Conservation (phyloP, 1,140 invertebrate species). For the Oncopodura yosiiana region DNA sequence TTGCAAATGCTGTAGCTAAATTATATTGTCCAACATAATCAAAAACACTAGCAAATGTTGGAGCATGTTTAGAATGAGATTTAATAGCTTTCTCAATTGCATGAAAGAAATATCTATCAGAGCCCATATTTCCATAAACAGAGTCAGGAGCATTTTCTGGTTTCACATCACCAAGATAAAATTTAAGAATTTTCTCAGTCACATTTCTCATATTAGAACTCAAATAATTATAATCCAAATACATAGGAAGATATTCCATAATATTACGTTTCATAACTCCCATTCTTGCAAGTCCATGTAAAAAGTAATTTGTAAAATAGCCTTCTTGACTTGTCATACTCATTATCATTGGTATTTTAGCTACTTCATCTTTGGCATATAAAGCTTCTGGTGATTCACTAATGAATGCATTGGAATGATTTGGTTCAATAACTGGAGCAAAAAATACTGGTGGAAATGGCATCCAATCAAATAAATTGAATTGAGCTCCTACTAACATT, state of each 20-base stretch:
- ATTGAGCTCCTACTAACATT: constrained; percentile 18
- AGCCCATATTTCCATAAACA: constrained; percentile 5
- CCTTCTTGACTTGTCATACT: constrained; percentile 7
- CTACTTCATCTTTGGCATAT: constrained; percentile 2
- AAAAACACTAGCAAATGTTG: constrained; percentile 18
- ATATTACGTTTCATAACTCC: constrained; percentile 7
- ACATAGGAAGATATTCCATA: constrained; percentile 9
- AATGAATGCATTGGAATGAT: constrained; percentile 20
- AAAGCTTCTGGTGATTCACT: constrained; percentile 6
- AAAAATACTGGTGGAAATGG: constrained; percentile 18
- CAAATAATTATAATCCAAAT: constrained; percentile 22
- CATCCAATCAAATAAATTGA: constrained; percentile 6
- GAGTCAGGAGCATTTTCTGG: constrained; percentile 1
- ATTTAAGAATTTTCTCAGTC: constrained; percentile 18
- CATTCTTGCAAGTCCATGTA: constrained; percentile 13
- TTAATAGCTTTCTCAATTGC: constrained; percentile 15
- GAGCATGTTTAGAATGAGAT: constrained; percentile 17
- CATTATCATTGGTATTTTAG: constrained; percentile 6
- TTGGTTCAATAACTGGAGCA: constrained; percentile 25
- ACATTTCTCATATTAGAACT: neutral
- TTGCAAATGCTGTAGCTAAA: constrained; percentile 17
- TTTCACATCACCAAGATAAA: constrained; percentile 9
- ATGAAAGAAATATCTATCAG: constrained; percentile 20
- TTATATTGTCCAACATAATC: constrained; percentile 17
- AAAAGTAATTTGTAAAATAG: no score